Evolutionary conservation across 2,888 invertebrate genomes (phyloP).

Genomic region (Sipha maydis): DNA sequence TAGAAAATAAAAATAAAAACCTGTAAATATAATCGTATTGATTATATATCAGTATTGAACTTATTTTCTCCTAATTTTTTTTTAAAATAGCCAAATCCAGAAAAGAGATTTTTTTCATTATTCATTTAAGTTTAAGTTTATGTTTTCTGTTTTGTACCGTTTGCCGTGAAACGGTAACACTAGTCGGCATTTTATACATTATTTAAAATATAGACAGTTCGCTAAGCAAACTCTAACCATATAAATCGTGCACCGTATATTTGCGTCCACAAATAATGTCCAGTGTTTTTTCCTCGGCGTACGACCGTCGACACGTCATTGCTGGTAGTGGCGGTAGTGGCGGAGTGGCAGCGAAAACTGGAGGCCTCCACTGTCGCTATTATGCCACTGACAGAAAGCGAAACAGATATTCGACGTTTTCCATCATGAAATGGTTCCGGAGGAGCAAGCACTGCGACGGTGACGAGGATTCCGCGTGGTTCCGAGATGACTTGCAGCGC

Average conservation of each 20-base stretch:
- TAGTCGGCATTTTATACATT: too few relatives aligned
- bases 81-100: neutral
- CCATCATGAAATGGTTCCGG: conserved; percentile 45
- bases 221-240: too few relatives aligned
- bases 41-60: too few relatives aligned
- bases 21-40: too few relatives aligned
- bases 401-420: conserved; percentile 26
- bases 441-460: conserved; percentile 2
- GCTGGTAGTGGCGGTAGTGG: too few relatives aligned
- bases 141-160: neutral
- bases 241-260: too few relatives aligned
- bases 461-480: conserved; percentile 32
- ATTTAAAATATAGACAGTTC: too few relatives aligned
- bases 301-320: neutral
- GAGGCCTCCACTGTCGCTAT: neutral
- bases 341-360: too few relatives aligned
- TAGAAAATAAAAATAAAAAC: neutral
- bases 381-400: conserved; percentile 18
- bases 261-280: too few relatives aligned
- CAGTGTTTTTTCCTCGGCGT: neutral
- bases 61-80: too few relatives aligned
- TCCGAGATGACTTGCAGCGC: conserved; percentile 51
- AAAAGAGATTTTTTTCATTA: neutral
- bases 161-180: too few relatives aligned
- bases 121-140: neutral